Base-by-base conservation (phyloP, 1,140 invertebrate species). In the Meteorus sp. region DNA sequence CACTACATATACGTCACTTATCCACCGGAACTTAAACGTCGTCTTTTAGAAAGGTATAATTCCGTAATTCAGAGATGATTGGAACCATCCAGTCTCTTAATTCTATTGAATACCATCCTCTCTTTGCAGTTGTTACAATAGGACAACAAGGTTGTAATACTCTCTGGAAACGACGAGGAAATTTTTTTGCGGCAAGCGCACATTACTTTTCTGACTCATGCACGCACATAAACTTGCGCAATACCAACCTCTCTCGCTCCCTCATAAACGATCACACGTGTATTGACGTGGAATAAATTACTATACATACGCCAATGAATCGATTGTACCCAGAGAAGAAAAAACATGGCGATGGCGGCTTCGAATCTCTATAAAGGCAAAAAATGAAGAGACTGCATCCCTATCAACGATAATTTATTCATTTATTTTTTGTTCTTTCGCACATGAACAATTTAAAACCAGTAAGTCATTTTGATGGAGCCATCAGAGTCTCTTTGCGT, bases 1-100 rank as follows among this genome's bases (percentile, higher is more conserved):
- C 89, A 91, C 73, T 92, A 92, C 75, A 92, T 92, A 63, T 92
- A 91, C 75, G 90, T 91, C 58, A 89, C 89, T 44, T 92, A 92
- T 81, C 90, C 90, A 48, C 89, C 90, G 9, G 90, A 92, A 76
- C 81, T 92, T 29, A 91, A 92, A 75, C 84, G 89, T 64, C 82
- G 89, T 48, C 83, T 91, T 62, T 82, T 91, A 54, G 89, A 91
- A 81, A 91, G 89, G 88, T 91, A 86, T 73, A 78, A 59, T 59
- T 62, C 31, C n/a, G n/a, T n/a, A n/a, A n/a, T n/a, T n/a, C n/a
- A n/a, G n/a, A n/a, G n/a, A n/a, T n/a, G n/a, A n/a, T n/a, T n/a
- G n/a, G 17, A 2, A 47, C 41, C 31, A 37, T 33, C 35, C n/a
- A n/a, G n/a, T 22, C 11, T 13, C 13, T 52, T 47, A 54, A 31